phyloP scores from a whole-genome alignment of 2,113 vertebrate genomes.

The Rhinichthys klamathensis region DNA sequence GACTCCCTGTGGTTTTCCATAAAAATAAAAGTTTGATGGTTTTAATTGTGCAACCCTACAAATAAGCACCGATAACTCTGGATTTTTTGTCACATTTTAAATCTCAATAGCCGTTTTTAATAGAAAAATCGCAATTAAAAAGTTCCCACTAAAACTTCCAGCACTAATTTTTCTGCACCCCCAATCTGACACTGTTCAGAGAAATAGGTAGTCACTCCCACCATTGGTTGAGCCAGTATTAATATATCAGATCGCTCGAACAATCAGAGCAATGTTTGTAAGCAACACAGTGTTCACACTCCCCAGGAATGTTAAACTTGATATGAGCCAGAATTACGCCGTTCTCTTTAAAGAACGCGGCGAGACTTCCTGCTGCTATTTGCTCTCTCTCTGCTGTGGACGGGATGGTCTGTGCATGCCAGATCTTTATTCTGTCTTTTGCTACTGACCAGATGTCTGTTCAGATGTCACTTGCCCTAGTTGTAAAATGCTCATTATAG shows the following conservation, averaged over 20 bases:
- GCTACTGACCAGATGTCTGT: constrained; percentile 60
- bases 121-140: no score
- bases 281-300: neutral
- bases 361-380: neutral
- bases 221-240: neutral
- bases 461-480: constrained; percentile 58
- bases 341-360: neutral
- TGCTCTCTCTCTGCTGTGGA: constrained; percentile 13
- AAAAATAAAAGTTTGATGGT: no score
- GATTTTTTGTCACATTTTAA: no score
- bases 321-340: neutral
- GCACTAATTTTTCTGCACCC: neutral
- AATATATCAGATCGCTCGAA: neutral
- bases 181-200: neutral
- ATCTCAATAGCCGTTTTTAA: no score
- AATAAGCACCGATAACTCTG: no score
- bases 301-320: neutral
- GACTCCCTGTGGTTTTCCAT: no score
- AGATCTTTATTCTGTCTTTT: constrained; percentile 36
- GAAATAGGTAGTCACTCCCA: neutral
- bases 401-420: neutral
- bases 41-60: no score
- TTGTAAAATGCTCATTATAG: constrained; percentile 55
- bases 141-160: neutral
- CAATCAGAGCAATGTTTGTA: neutral